phyloP scores from a whole-genome alignment of 2,888 invertebrate genomes.

The Craniophora ligustri region DNA sequence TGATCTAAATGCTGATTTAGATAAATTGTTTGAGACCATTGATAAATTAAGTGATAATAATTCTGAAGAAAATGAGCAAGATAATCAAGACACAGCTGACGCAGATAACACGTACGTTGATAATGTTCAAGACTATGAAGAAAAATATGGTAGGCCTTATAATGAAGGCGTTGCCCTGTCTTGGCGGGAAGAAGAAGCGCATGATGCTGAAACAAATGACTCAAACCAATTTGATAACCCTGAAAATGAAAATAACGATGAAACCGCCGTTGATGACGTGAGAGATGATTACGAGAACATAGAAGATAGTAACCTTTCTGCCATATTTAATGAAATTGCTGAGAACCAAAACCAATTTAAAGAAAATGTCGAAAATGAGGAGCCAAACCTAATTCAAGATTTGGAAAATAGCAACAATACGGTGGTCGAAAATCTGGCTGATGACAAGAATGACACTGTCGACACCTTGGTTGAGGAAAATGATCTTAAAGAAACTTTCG shows the following conservation, averaged over 20 bases:
- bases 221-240: conserved; percentile 9
- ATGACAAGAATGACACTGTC: neutral
- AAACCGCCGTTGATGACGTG: neutral
- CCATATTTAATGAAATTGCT: conserved; percentile 41
- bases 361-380: neutral
- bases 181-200: conserved; percentile 25
- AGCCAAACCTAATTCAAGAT: neutral
- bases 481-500: conserved; percentile 5
- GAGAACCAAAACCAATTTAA: neutral
- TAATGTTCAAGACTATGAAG: conserved; percentile 58
- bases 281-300: conserved; percentile 57
- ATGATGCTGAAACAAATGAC: conserved; percentile 3
- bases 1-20: conserved; percentile 71
- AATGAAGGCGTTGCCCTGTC: conserved; percentile 48
- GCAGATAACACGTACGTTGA: conserved; percentile 36
- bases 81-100: conserved; percentile 30
- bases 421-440: neutral
- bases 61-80: conserved; percentile 32
- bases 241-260: conserved; percentile 3
- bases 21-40: conserved; percentile 67
- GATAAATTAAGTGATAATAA: conserved; percentile 61
- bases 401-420: neutral
- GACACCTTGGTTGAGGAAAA: neutral
- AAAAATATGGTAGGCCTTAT: conserved; percentile 53
- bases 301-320: conserved; percentile 54